Evolutionary conservation across 2,888 invertebrate species (phyloP), one percentile per base, ranked within the genome.

Genomic region (Tachina lurida): DNA sequence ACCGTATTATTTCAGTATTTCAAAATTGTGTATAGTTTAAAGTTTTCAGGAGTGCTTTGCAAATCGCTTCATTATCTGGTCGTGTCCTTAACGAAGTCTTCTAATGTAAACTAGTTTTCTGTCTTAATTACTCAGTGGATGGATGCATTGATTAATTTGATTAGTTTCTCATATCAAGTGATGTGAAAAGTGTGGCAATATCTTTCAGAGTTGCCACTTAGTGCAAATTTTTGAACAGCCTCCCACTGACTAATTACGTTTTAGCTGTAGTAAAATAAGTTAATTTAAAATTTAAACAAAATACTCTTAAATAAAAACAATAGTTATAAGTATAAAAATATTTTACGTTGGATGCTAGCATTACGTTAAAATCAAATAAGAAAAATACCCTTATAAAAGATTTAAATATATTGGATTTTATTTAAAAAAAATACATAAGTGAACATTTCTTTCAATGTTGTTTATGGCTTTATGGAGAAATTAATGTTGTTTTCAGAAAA

Each of bases 371-470:
- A 65, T 39, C 47, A 47, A 7, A 65, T 13, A 47, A 65, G 31
- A 49, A 47, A 47, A 65, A 63, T 31, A 31, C 7, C 31, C 43
- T 41, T 62, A 19, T 43, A 19, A 62, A 43, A 45, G 7, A n/a
- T 45, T 47, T 65, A 65, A 65, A 65, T 47, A 65, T 65, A 65
- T 49, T 65, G 47, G 47, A 65, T 65, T 65, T 65, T 65, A 65
- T 65, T 65, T 8, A 31, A 31, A 31, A 31, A 31, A 31, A 31
- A 31, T 31, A 31, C 31, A 31, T 31, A 31, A 31, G 31, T 31
- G 31, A 7, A 31, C 31, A 31, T 31, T 31, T 31, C 7, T 7
- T 31, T 31, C 31, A 31, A 31, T 31, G 5, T 31, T 31, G 7
- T 31, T 31, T 31, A 31, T 31, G 31, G 31, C 5, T 31, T 31